Base-by-base conservation (phyloP, 2,888 invertebrate species). In the Agrochola litura region DNA sequence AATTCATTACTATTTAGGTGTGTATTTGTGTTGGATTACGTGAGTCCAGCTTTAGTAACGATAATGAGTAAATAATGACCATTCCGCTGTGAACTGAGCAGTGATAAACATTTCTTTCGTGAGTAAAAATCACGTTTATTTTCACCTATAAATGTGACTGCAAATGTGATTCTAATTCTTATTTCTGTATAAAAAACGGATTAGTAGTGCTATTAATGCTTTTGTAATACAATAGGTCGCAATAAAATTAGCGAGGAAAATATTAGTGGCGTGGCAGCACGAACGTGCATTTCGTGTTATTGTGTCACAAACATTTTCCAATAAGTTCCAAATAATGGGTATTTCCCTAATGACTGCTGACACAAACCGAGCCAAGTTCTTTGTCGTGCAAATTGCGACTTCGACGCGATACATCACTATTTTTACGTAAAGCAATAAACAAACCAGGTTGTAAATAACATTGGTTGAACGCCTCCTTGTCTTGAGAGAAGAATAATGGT, bases 381-480 rank as follows among this genome's bases (percentile, higher is more conserved):
- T 84, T 77, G 77, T 76, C 72, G 79, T 77, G 77, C 63, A 79
- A 86, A 86, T 73, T 81, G 70, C 64, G 77, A 86, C 76, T 79
- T 82, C 69, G 72, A 69, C 75, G 72, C 77, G 74, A 79, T 77
- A 79, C 79, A 79, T 85, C 87, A 89, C 89, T 87, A 92, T 91
- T 93, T 93, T 91, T 91, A 92, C 90, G 90, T 90, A 90, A 91
- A 91, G 90, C 90, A 92, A 95, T 93, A 95, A 95, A 94, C 94
- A 95, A 93, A 94, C 92, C 92, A 90, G 93, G 95, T 92, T 94
- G 94, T 96, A 96, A 95, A 96, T 96, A 95, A 95, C 94, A 92
- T 92, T 93, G 95, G 93, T 94, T 92, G 95, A 95, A 96, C 95
- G 95, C 95, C 95, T 96, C 91, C 95, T 95, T 95, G 95, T 96